Evolutionary conservation across 1,140 invertebrate species (phyloP), one percentile per base, ranked within the genome.

Genomic region (Drosophila orosa): DNA sequence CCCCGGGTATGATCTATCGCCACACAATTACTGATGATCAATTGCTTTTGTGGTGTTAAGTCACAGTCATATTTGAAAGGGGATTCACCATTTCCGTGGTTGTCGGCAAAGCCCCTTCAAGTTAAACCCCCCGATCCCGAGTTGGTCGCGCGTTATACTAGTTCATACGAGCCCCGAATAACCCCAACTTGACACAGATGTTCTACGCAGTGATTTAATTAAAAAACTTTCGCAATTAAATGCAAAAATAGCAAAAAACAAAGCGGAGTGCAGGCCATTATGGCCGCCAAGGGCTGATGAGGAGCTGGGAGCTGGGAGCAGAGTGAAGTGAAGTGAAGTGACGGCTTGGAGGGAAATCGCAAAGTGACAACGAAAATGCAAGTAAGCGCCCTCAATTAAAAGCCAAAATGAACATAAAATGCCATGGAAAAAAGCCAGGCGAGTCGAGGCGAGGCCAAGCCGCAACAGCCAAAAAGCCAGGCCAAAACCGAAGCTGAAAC

Each of bases 191-290:
- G 85, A 90, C 80, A 84, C 85, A 89, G 84, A 90, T 89, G 84
- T 89, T 77, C 80, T 60, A 71, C 61, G 67, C 80, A 89, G 69
- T 89, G 80, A 89, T 89, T 89, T 89, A 89, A 89, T 89, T 89
- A 90, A 90, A 87, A 89, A 89, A 89, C 66, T 90, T 89, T 89
- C 59, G 84, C 83, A 89, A 89, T 89, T 84, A 90, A 87, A 89
- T 78, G 80, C 77, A 74, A 90, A 89, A 84, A 62, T 65, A 72
- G 74, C 58, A 84, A 74, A 63, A 69, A 74, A 52, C 63, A 66
- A 71, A 25, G 56, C 80, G 57, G 59, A 74, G 29, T 52, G 69
- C 54, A 48, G 39, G 67, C 50, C 66, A 69, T 71, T 57, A 71
- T 69, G 39, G 24, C 29, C 45, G 45, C 44, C 22, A 50, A 67